Percentiles rank a stretch among this genome's conserved stretches.
phyloP scores from a whole-genome alignment of 2,113 vertebrate genomes.

The Maccullochella peelii region DNA sequence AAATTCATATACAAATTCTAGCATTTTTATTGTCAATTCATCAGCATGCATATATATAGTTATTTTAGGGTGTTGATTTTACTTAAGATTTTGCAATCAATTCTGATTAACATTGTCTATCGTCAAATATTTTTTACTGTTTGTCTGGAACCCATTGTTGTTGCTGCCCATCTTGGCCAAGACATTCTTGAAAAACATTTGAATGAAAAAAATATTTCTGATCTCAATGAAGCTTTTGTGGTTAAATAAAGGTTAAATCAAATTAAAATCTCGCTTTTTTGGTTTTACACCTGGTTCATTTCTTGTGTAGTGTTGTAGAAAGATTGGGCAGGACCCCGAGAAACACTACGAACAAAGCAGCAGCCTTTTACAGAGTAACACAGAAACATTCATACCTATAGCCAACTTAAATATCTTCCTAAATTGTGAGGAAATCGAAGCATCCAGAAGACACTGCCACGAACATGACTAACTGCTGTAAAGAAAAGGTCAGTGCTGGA shows the following conservation, averaged over 20 bases:
- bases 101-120: background rate
- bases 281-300: background rate
- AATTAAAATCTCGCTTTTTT: rapidly evolving
- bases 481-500: background rate
- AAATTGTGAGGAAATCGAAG: background rate
- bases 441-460: background rate
- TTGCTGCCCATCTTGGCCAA: background rate
- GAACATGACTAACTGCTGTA: background rate
- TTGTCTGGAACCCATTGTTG: too few species aligned
- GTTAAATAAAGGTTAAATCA: background rate
- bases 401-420: background rate
- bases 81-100: background rate
- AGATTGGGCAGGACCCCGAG: background rate
- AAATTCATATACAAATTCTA: background rate
- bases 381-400: background rate
- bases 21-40: background rate
- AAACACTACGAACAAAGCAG: background rate
- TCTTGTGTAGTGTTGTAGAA: background rate
- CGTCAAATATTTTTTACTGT: background rate
- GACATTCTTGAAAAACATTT: background rate
- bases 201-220: background rate
- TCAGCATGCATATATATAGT: too few species aligned
- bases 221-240: background rate
- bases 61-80: background rate
- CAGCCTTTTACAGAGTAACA: background rate